Base-by-base conservation (phyloP, 2,113 vertebrate genomes). In the Urocitellus parryii region DNA sequence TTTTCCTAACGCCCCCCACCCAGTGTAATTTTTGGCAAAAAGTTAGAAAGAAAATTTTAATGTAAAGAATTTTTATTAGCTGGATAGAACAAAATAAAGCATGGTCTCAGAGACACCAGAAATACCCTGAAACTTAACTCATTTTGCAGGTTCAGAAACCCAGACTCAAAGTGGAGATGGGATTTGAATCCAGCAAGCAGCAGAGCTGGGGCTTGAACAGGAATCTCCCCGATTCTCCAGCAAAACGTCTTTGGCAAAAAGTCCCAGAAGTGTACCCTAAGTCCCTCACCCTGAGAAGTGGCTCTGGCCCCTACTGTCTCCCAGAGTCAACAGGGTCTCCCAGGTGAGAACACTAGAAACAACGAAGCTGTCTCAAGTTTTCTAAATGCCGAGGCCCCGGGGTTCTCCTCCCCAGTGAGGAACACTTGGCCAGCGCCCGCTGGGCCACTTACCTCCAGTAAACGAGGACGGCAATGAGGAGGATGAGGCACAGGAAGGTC, bases 401-500 rank as follows among this genome's bases (percentile, higher is more conserved):
- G 56, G 3, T 32, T 10, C 39, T 45, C 68, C 22, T 83, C 39
- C 72, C 83, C 53, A 22, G 18, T 4, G 58, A 48, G 32, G 10
- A 0, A 25, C 7, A 13, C 77, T 58, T 37, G 58, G 39, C 39
- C 10, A 20, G 7, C 17, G 12, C 20, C 91, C 0, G 0, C 32
- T 6, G 17, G 51, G 1, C 3, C 0, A 96, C 99, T 99, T 98
- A 99, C 99, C 99, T 99, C 99, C 99, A 99, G 98, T 99, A 99
- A 87, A 99, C 99, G 95, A 99, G 99, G 97, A 99, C 99, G 92
- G 99, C 99, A 87, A 99, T 98, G 98, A 99, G 99, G 97, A 99
- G 99, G 96, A 99, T 98, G 98, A 99, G 99, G 98, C 99, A 99
- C 98, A 99, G 98, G 61, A 99, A 99, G 70, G 99, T 99, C 98